Evolutionary conservation across 2,113 vertebrate genomes (phyloP).

Genomic region (Diadophis punctatus): DNA sequence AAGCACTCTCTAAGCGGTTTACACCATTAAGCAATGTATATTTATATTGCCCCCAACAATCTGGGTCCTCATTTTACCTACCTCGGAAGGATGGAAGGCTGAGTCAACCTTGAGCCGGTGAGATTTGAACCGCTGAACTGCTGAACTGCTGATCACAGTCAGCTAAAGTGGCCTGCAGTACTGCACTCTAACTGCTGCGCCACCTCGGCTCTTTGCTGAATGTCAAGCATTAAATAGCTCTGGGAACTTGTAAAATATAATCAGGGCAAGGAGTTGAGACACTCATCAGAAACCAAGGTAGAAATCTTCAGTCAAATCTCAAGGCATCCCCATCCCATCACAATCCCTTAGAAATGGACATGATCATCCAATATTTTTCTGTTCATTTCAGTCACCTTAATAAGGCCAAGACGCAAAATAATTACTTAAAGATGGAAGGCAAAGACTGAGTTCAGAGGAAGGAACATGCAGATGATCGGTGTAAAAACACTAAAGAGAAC

Average conservation of each 20-base stretch:
- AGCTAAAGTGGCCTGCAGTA: too few relatives aligned
- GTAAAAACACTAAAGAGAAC: constrained; percentile 47
- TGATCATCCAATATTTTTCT: constrained; percentile 25
- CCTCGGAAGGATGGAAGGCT: too few relatives aligned
- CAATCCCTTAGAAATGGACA: constrained; percentile 34
- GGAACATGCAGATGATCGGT: constrained; percentile 54
- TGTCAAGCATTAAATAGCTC: neutral
- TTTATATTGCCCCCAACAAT: too few relatives aligned
- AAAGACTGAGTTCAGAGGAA: neutral
- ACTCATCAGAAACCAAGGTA: neutral
- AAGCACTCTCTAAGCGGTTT: too few relatives aligned
- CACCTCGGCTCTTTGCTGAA: too few relatives aligned
- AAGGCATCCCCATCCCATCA: neutral
- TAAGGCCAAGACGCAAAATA: constrained; percentile 39
- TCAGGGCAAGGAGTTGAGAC: neutral
- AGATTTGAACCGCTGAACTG: too few relatives aligned
- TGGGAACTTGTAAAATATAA: neutral
- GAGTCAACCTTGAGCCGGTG: too few relatives aligned
- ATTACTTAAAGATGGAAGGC: constrained; percentile 39
- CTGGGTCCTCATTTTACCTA: too few relatives aligned
- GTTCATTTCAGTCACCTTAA: constrained; percentile 22
- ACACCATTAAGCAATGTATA: too few relatives aligned
- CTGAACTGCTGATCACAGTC: too few relatives aligned
- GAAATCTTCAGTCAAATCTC: neutral
- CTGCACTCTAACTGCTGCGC: too few relatives aligned